These are phyloP conservation scores for Drosophila tripunctata DNA, from an alignment of 2,888 invertebrate genomes.

Conservation along the genomic window DNA sequence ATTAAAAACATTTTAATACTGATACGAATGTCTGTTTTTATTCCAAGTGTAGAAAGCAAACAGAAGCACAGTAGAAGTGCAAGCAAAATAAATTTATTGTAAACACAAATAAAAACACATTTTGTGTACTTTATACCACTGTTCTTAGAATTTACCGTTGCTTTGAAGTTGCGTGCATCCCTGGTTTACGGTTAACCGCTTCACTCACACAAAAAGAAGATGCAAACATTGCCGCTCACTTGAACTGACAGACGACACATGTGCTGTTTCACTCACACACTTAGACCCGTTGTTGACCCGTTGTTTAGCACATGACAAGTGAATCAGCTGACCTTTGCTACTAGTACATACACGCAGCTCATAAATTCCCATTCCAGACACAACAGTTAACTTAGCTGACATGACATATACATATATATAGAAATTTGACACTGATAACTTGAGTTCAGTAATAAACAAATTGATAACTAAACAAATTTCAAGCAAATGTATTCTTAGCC, in stretches of 20 bases:
- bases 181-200: neutral
- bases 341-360: slow-evolving; percentile 21
- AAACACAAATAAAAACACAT: neutral
- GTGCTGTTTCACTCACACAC: neutral
- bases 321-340: slow-evolving; percentile 47
- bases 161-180: neutral
- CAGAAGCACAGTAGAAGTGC: too few relatives aligned
- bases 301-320: slow-evolving; percentile 7
- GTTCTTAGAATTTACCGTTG: neutral
- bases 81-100: too few relatives aligned
- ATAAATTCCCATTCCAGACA: too few relatives aligned
- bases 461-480: neutral
- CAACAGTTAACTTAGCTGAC: too few relatives aligned
- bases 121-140: neutral
- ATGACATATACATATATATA: neutral
- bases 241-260: neutral
- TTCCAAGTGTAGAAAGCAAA: too few relatives aligned
- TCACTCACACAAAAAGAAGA: neutral
- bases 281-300: slow-evolving; percentile 18
- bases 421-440: slow-evolving; percentile 3
- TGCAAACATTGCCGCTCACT: neutral
- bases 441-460: slow-evolving; percentile 4
- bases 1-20: neutral
- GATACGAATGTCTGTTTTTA: neutral
- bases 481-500: neutral